Evolutionary conservation across 2,113 vertebrate species (phyloP).

Genomic region (Peromyscus polionotus): DNA sequence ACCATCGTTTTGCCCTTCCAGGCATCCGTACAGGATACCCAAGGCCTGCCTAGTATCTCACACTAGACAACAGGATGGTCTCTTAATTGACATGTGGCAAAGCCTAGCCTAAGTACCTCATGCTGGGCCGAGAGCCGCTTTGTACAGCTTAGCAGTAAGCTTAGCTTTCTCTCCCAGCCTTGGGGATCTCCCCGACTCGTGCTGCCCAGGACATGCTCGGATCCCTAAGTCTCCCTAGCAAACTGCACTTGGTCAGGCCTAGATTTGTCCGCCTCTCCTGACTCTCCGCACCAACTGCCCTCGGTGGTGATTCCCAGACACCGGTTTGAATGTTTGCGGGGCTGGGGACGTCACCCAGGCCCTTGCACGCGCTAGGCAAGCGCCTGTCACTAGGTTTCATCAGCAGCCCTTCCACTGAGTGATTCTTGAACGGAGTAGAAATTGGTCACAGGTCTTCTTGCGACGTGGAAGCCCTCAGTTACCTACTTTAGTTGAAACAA

Average conservation of each 20-base stretch:
- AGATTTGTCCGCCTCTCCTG: neutral
- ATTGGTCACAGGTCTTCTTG: neutral
- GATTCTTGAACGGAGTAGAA: neutral
- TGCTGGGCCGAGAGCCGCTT: neutral
- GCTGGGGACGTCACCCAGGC: neutral
- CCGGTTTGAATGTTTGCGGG: neutral
- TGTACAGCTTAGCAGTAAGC: neutral
- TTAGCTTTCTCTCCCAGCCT: neutral
- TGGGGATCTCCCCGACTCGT: too few relatives aligned
- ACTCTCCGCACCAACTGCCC: neutral
- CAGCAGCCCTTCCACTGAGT: neutral
- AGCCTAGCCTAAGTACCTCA: too few relatives aligned
- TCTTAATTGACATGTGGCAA: neutral
- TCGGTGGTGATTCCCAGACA: neutral
- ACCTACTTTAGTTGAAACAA: slow-evolving; percentile 24
- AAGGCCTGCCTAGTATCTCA: too few relatives aligned
- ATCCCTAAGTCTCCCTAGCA: neutral
- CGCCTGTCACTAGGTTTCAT: neutral
- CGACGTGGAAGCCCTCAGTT: slow-evolving; percentile 6
- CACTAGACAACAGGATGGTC: neutral
- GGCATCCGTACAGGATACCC: neutral
- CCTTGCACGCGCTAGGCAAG: neutral
- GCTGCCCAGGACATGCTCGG: neutral
- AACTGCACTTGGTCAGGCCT: neutral
- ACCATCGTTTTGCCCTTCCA: neutral